phyloP scores from a whole-genome alignment of 2,797 vertebrate genomes.

The Aeoliscus strigatus region DNA sequence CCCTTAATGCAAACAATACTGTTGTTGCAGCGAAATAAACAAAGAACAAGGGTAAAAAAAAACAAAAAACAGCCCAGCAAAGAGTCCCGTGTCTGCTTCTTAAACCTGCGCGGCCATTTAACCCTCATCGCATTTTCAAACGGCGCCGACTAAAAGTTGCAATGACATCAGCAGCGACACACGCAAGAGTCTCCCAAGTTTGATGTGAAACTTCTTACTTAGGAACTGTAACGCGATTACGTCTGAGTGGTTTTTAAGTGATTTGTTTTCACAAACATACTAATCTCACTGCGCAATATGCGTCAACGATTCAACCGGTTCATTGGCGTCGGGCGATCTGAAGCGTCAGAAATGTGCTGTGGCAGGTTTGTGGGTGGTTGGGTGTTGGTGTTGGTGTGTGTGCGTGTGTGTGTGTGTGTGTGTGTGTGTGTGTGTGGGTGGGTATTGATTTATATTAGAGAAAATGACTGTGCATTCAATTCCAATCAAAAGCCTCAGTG shows the following conservation, averaged over 20 bases:
- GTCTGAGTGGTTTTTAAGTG: constrained; percentile 59
- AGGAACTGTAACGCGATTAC: constrained; percentile 59
- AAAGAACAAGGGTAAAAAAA: too few species aligned
- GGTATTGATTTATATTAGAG: constrained; percentile 74
- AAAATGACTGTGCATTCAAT: constrained; percentile 72
- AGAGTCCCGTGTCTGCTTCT: too few species aligned
- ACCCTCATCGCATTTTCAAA: constrained; percentile 23
- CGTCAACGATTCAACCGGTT: constrained; percentile 41
- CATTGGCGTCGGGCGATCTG: constrained; percentile 46
- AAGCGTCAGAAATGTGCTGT: constrained; percentile 57
- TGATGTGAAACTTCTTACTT: constrained; percentile 56
- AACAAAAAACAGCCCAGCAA: too few species aligned
- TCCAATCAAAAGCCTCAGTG: constrained; percentile 73
- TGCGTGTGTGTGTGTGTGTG: too few species aligned
- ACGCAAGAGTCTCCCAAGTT: too few species aligned
- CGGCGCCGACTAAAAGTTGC: too few species aligned
- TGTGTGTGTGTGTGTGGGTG: too few species aligned
- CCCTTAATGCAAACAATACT: constrained; percentile 85
- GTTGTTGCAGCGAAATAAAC: constrained; percentile 66
- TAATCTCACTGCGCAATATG: constrained; percentile 25
- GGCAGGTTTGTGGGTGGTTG: constrained; percentile 62
- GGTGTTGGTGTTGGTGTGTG: too few species aligned
- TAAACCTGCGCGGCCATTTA: constrained; percentile 22
- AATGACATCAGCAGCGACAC: too few species aligned
- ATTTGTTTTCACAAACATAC: constrained; percentile 59